phyloP scores from a whole-genome alignment of 2,113 vertebrate species.

The Seriola dumerili region DNA sequence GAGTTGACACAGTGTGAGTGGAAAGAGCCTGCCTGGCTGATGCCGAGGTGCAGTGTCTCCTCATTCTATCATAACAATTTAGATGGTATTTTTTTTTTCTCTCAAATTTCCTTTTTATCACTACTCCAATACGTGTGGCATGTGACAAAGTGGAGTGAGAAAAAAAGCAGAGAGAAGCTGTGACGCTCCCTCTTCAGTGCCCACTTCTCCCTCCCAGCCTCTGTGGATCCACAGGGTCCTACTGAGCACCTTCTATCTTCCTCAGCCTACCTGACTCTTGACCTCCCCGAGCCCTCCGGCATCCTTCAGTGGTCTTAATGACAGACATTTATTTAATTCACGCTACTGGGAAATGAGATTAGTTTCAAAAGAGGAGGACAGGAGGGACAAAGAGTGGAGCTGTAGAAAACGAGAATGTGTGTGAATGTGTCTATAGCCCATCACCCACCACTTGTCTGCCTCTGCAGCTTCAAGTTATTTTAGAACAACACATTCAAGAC shows the following conservation, averaged over 20 bases:
- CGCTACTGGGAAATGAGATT: conserved; percentile 72
- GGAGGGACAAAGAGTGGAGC: conserved; percentile 30
- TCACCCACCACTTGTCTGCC: conserved; percentile 23
- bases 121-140: neutral
- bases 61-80: conserved; percentile 29
- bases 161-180: neutral
- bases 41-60: conserved; percentile 34
- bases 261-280: conserved; percentile 34
- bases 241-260: conserved; percentile 59
- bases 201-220: conserved; percentile 14
- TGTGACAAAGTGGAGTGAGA: neutral
- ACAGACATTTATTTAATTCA: conserved; percentile 77
- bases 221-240: conserved; percentile 42
- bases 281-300: conserved; percentile 51
- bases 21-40: conserved; percentile 41
- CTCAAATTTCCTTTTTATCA: neutral
- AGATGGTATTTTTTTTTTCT: conserved; percentile 1
- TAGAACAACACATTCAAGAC: conserved; percentile 34
- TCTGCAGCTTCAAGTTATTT: conserved; percentile 24
- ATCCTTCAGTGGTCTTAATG: conserved; percentile 74
- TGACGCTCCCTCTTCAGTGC: conserved; percentile 7
- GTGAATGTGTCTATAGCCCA: conserved; percentile 7
- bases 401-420: conserved; percentile 26
- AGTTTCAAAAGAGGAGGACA: conserved; percentile 50
- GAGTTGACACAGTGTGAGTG: conserved; percentile 53